Conservation (phyloP, 2,888 invertebrate species). For the Sesia apiformis region DNA sequence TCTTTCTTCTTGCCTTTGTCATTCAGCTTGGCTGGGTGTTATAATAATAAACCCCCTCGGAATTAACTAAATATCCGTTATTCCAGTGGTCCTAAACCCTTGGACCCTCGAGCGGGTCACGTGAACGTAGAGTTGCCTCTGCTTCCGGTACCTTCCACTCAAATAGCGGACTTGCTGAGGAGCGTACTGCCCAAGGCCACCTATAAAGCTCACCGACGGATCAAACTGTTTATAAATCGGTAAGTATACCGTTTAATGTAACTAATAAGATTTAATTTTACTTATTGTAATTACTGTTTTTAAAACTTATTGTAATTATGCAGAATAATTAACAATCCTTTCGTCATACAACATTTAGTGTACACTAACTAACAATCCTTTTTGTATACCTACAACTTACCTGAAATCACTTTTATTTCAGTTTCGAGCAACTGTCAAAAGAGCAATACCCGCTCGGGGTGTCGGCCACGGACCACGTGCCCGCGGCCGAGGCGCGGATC, state of each 20-base stretch:
- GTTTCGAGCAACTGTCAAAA: conserved; percentile 73
- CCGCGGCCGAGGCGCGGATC: conserved; percentile 34
- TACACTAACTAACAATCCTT: no score
- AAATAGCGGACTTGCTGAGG: conserved; percentile 71
- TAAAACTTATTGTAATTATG: no score
- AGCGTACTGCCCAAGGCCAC: conserved; percentile 56
- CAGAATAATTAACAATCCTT: no score
- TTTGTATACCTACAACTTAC: no score
- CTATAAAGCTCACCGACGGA: conserved; percentile 72
- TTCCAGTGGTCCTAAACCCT: conserved; percentile 6
- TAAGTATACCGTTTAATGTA: conserved; percentile 8
- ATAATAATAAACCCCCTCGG: no score
- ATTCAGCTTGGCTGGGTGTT: no score
- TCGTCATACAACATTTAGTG: no score
- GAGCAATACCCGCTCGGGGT: conserved; percentile 81
- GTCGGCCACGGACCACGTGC: conserved; percentile 20
- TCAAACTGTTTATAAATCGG: conserved; percentile 62
- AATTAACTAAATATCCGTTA: background rate
- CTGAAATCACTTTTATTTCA: conserved; percentile 19
- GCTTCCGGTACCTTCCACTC: conserved; percentile 77
- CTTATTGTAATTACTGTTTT: background rate
- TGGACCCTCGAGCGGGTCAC: conserved; percentile 88
- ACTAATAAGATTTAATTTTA: background rate
- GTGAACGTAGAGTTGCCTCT: conserved; percentile 83
- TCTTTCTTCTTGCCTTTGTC: background rate